These are phyloP conservation scores for Hyles vespertilio DNA, from an alignment of 1,140 invertebrate genomes.

Conservation along the genomic window DNA sequence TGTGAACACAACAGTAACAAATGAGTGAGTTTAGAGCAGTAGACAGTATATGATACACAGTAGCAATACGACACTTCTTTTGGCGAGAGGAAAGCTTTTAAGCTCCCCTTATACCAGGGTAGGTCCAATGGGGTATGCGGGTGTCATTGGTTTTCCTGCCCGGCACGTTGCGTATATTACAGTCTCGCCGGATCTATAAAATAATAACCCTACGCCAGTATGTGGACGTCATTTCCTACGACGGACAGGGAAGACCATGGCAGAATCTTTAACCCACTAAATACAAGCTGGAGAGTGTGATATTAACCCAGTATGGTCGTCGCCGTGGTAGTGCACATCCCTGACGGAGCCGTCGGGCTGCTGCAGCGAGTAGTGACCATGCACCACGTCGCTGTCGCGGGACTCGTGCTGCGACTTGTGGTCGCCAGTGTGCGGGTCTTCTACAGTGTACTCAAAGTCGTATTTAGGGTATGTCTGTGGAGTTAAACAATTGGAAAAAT, in stretches of 20 bases:
- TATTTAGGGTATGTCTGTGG: slow-evolving; percentile 38
- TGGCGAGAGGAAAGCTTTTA: too few relatives aligned
- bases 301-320: slow-evolving; percentile 43
- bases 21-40: too few relatives aligned
- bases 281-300: slow-evolving; percentile 1
- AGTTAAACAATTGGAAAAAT: not conserved
- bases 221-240: too few relatives aligned
- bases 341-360: slow-evolving; percentile 57
- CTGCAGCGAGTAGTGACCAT: slow-evolving; percentile 47
- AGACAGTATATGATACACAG: too few relatives aligned
- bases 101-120: too few relatives aligned
- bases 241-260: too few relatives aligned
- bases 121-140: too few relatives aligned
- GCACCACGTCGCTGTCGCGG: slow-evolving; percentile 42
- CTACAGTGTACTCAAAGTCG: slow-evolving; percentile 53
- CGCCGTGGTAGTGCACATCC: slow-evolving; percentile 49
- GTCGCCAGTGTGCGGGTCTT: slow-evolving; percentile 61
- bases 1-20: slow-evolving; percentile 7
- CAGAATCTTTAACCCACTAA: not conserved
- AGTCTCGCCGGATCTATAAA: too few relatives aligned
- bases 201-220: too few relatives aligned
- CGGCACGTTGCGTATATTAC: too few relatives aligned
- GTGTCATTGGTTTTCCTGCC: too few relatives aligned
- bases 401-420: slow-evolving; percentile 42
- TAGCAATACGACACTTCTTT: too few relatives aligned